Conservation (phyloP, 1,140 invertebrate species). For the Brachystomella parvula region DNA sequence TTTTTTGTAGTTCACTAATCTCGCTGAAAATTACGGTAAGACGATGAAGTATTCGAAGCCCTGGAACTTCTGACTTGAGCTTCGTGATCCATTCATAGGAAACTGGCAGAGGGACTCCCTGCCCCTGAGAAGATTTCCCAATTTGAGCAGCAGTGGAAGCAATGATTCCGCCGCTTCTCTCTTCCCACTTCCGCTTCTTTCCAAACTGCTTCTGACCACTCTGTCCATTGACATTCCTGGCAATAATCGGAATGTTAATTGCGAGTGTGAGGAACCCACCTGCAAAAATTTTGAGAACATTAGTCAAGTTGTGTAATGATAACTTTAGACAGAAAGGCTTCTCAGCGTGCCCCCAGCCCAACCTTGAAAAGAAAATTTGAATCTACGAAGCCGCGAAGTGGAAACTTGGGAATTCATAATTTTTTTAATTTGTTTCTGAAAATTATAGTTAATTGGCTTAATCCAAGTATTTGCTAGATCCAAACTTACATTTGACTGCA, state of each 20-base stretch:
- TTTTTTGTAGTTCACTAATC: constrained; percentile 23
- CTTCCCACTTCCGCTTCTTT: constrained; percentile 35
- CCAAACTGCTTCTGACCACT: constrained; percentile 12
- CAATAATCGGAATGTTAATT: constrained; percentile 30
- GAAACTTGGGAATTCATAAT: neutral
- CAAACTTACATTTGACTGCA: constrained; percentile 29
- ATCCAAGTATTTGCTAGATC: neutral
- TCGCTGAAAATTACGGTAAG: constrained; percentile 31
- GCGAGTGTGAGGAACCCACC: constrained; percentile 29
- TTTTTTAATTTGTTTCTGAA: neutral
- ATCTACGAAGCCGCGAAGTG: neutral
- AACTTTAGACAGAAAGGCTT: neutral
- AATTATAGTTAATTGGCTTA: neutral
- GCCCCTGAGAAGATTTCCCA: neutral
- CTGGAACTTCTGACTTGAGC: constrained; percentile 8
- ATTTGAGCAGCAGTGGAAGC: constrained; percentile 14
- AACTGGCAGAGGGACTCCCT: constrained; percentile 11
- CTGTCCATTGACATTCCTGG: constrained; percentile 16
- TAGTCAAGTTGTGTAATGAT: neutral
- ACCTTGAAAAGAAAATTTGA: neutral
- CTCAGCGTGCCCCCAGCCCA: neutral
- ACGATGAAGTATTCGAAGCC: constrained; percentile 26
- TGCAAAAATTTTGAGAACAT: constrained; percentile 13
- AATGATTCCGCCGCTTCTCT: constrained; percentile 22
- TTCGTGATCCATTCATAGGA: constrained; percentile 20